Percentiles rank a stretch among this genome's conserved stretches.
Evolutionary conservation across 2,888 invertebrate species (phyloP).

Genomic region (Aproaerema taeniolella): DNA sequence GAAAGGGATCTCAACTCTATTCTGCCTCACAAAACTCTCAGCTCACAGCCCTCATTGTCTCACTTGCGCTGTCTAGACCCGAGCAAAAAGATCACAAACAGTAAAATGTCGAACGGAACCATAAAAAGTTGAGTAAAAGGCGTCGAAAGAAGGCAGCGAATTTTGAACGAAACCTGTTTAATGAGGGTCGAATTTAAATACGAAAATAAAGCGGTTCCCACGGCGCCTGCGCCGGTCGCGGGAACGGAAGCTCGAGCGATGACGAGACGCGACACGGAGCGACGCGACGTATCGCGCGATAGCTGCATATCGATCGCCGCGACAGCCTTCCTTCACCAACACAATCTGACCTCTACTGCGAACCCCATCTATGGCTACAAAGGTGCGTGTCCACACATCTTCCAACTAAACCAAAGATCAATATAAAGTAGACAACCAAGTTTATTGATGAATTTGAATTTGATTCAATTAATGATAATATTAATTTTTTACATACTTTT

Average conservation of each 20-base stretch:
- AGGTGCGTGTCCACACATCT: too few species aligned
- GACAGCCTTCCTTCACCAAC: conserved; percentile 31
- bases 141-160: conserved; percentile 77
- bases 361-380: not conserved
- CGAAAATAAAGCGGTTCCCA: conserved; percentile 75
- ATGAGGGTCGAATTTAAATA: conserved; percentile 78
- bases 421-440: conserved; percentile 32
- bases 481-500: conserved; percentile 44
- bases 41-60: too few species aligned
- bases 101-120: conserved; percentile 74
- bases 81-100: conserved; percentile 57
- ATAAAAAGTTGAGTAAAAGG: conserved; percentile 77
- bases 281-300: conserved; percentile 3
- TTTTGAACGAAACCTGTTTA: conserved; percentile 76
- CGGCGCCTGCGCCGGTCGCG: conserved; percentile 72
- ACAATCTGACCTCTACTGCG: conserved; percentile 15
- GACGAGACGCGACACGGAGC: conserved; percentile 35
- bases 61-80: conserved; percentile 56
- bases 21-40: conserved; percentile 42
- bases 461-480: conserved; percentile 44
- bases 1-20: conserved; percentile 48
- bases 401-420: conserved; percentile 24
- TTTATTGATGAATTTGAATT: conserved; percentile 45
- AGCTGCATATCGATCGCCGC: conserved; percentile 28
- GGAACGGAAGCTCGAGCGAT: conserved; percentile 69